These are phyloP conservation scores for Cottus gobio DNA, from an alignment of 2,113 vertebrate genomes.

Conservation along the genomic window DNA sequence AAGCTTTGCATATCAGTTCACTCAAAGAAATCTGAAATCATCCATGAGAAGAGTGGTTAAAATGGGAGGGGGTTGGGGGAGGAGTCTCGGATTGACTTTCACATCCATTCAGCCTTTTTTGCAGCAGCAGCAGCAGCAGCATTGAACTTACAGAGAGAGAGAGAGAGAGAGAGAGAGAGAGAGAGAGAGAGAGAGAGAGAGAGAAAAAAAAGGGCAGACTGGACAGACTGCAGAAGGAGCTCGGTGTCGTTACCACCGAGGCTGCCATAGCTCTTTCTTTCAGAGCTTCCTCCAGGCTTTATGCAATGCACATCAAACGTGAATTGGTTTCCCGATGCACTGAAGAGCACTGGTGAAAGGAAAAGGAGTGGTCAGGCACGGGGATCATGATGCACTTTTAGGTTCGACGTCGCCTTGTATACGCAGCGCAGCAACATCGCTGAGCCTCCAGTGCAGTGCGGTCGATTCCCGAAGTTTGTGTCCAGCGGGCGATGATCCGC, in stretches of 20 bases:
- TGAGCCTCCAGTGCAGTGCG: conserved; percentile 45
- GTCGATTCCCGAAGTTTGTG: conserved; percentile 61
- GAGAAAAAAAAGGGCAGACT: conserved; percentile 10
- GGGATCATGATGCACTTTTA: conserved; percentile 51
- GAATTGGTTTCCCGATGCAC: conserved; percentile 34
- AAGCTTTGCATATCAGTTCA: conserved; percentile 28
- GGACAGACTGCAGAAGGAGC: conserved; percentile 38
- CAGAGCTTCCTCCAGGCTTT: neutral
- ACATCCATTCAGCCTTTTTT: conserved; percentile 77
- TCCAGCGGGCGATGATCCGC: conserved; percentile 46
- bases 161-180: neutral
- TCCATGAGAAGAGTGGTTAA: conserved; percentile 41
- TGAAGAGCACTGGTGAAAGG: conserved; percentile 45
- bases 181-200: neutral
- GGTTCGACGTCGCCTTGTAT: conserved; percentile 53
- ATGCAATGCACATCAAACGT: conserved; percentile 50
- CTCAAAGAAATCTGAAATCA: conserved; percentile 51
- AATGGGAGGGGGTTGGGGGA: conserved; percentile 44
- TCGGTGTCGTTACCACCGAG: conserved; percentile 5
- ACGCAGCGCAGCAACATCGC: conserved; percentile 44
- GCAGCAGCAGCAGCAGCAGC: conserved; percentile 72
- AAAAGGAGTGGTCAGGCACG: conserved; percentile 66
- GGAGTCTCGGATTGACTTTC: conserved; percentile 83
- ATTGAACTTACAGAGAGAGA: conserved; percentile 61
- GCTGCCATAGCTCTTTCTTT: conserved; percentile 12